phyloP scores from a whole-genome alignment of 2,888 invertebrate genomes.

The Acrobasis suavella region DNA sequence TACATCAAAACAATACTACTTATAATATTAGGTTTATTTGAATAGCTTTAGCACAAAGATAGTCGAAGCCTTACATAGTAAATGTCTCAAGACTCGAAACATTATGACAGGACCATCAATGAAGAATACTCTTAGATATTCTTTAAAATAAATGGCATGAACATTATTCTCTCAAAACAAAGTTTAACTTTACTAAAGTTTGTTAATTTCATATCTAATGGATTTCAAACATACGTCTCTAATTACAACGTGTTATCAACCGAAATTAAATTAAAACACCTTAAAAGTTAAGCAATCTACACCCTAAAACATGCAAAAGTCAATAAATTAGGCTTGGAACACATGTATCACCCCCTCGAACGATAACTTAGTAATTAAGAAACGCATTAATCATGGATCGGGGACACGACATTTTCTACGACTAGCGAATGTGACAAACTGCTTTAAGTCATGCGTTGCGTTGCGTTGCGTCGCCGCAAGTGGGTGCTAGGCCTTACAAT shows the following conservation, averaged over 20 bases:
- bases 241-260: constrained; percentile 3
- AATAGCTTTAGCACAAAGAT: no score
- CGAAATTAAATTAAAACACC: constrained; percentile 33
- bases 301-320: constrained; percentile 62
- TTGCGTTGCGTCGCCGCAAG: constrained; percentile 33
- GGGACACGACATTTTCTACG: constrained; percentile 51
- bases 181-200: no score
- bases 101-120: no score
- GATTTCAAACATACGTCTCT: background rate
- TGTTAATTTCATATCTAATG: no score
- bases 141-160: no score
- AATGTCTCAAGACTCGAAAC: no score
- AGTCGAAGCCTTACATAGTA: no score
- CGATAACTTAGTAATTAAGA: constrained; percentile 81
- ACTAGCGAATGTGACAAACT: constrained; percentile 67
- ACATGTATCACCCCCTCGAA: constrained; percentile 65
- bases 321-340: constrained; percentile 75
- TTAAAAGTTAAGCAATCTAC: constrained; percentile 42
- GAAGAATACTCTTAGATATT: no score
- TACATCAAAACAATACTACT: no score
- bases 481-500: constrained; percentile 54
- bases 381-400: constrained; percentile 77
- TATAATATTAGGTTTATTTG: no score
- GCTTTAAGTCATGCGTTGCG: constrained; percentile 64
- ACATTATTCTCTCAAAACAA: no score